phyloP scores from a whole-genome alignment of 2,113 vertebrate species.

The Cricetomys ansorgei region DNA sequence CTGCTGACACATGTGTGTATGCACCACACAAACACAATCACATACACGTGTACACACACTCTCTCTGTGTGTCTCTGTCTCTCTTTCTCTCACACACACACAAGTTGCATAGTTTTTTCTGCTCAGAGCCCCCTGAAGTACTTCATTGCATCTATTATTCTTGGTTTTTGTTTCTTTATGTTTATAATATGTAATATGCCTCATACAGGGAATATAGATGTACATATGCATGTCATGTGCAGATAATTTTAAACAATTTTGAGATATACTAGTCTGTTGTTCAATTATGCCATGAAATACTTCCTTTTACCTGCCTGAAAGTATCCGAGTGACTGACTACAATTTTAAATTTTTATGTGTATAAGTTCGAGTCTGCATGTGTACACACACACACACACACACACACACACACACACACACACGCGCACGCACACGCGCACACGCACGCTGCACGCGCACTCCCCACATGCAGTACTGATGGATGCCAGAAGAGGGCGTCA shows the following conservation, averaged over 20 bases:
- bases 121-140: neutral
- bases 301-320: neutral
- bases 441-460: too few relatives aligned
- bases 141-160: neutral
- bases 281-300: constrained; percentile 13
- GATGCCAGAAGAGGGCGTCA: neutral
- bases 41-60: neutral
- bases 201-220: too few relatives aligned
- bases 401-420: too few relatives aligned
- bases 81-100: neutral
- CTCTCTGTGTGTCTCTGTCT: neutral
- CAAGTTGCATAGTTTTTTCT: neutral
- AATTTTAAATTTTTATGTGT: neutral
- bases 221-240: neutral
- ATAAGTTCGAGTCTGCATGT: neutral
- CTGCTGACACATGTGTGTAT: neutral
- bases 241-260: neutral
- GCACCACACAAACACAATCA: neutral
- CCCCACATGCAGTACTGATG: too few relatives aligned
- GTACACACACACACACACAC: neutral
- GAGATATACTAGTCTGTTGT: neutral
- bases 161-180: constrained; percentile 19
- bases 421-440: too few relatives aligned
- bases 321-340: neutral
- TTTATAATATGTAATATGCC: neutral